Percentiles rank a stretch among this genome's conserved stretches.
Evolutionary conservation across 2,113 vertebrate genomes (phyloP).

Genomic region (Eolophus roseicapilla): DNA sequence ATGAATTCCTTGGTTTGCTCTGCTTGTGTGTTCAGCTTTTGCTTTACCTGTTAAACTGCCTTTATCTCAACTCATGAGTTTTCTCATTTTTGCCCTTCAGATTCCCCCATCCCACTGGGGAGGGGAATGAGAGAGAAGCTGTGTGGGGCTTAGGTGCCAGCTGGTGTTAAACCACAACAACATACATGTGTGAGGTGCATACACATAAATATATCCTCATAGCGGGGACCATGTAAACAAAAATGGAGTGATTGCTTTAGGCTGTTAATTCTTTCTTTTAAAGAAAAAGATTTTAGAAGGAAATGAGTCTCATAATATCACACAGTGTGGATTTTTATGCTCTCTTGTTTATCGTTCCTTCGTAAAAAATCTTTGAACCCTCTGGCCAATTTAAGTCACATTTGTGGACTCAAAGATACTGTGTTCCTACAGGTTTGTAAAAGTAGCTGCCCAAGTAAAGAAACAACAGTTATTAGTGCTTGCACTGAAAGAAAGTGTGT

Average conservation of each 20-base stretch:
- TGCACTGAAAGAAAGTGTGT: neutral
- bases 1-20: neutral
- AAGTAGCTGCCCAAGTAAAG: neutral
- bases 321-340: neutral
- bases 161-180: neutral
- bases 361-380: neutral
- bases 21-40: neutral
- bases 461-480: neutral
- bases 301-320: constrained; percentile 1
- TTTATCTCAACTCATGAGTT: neutral
- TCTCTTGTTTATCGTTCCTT: neutral
- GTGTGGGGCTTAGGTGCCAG: neutral
- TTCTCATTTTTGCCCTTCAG: neutral
- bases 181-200: accelerated
- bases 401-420: neutral
- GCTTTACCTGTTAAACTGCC: neutral
- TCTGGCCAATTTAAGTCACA: neutral
- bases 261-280: neutral
- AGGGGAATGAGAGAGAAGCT: neutral
- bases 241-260: neutral
- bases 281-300: constrained; percentile 17
- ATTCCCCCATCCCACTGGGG: neutral
- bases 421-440: neutral
- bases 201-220: neutral
- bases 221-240: neutral